Conservation (phyloP, 2,888 invertebrate genomes). For the Xestia ashworthii region DNA sequence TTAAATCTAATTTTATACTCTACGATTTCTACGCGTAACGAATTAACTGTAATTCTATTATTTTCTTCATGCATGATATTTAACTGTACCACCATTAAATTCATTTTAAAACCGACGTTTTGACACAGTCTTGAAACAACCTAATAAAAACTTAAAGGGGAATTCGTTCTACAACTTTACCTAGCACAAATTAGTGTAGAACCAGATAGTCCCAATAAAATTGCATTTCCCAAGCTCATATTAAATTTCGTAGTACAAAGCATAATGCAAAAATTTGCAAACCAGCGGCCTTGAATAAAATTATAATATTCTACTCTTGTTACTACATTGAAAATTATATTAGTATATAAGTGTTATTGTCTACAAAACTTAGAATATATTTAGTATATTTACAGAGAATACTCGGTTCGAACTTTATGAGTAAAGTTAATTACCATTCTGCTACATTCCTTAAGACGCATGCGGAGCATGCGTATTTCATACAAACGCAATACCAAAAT, state of each 20-base stretch:
- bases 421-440: conserved; percentile 2
- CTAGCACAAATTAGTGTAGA: background rate
- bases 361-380: conserved; percentile 46
- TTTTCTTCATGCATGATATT: conserved; percentile 14
- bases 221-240: background rate
- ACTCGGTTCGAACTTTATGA: conserved; percentile 47
- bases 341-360: conserved; percentile 65
- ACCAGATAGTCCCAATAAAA: background rate
- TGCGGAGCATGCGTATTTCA: no score
- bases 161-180: background rate
- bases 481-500: no score
- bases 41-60: conserved; percentile 14
- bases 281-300: conserved; percentile 39
- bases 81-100: background rate
- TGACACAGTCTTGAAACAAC: background rate
- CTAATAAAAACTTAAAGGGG: background rate
- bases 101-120: background rate
- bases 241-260: conserved; percentile 9
- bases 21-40: background rate
- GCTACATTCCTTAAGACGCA: conserved; percentile 54
- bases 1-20: conserved; percentile 31
- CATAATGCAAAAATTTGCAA: conserved; percentile 28
- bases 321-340: conserved; percentile 53
- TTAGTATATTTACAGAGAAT: conserved; percentile 43
- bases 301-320: conserved; percentile 56